Conservation (phyloP, 2,888 invertebrate species). For the Myathropa florea region DNA sequence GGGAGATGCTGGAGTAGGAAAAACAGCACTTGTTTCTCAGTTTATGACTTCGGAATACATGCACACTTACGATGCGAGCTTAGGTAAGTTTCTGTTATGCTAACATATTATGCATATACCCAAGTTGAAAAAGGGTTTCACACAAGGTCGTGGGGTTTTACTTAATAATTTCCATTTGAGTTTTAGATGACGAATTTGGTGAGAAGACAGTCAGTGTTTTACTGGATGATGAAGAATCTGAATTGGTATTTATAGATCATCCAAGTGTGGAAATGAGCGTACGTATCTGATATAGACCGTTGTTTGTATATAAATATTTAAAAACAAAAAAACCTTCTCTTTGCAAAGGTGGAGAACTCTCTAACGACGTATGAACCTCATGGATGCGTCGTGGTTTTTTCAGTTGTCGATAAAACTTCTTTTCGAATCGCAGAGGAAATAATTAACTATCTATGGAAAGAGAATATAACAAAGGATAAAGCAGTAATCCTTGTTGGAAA, state of each 20-base stretch:
- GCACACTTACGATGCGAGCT: slow-evolving; percentile 95
- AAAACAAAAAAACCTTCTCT: neutral
- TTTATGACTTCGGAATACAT: slow-evolving; percentile 98
- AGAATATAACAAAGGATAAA: slow-evolving; percentile 90
- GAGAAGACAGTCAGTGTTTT: slow-evolving; percentile 95
- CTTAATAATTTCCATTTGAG: slow-evolving; percentile 80
- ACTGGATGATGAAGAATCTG: slow-evolving; percentile 93
- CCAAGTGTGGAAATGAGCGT: slow-evolving; percentile 95
- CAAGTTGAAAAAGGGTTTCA: slow-evolving; percentile 79
- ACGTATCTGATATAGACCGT: slow-evolving; percentile 81
- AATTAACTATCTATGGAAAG: slow-evolving; percentile 91
- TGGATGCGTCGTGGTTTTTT: slow-evolving; percentile 95
- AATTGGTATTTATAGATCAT: slow-evolving; percentile 94
- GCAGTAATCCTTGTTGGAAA: slow-evolving; percentile 96
- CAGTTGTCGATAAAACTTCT: slow-evolving; percentile 91
- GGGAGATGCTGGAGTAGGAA: slow-evolving; percentile 93
- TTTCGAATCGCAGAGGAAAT: slow-evolving; percentile 92
- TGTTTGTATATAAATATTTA: neutral
- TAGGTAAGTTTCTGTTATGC: slow-evolving; percentile 83
- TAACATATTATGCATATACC: too few relatives aligned
- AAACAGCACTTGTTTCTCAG: slow-evolving; percentile 93
- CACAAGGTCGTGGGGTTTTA: slow-evolving; percentile 73
- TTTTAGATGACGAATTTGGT: slow-evolving; percentile 95
- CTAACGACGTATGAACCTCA: slow-evolving; percentile 95
- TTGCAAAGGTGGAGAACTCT: slow-evolving; percentile 89